Evolutionary conservation across 2,797 vertebrate species (phyloP), one percentile per base, ranked within the genome.

Genomic region (Spatula versicolor): DNA sequence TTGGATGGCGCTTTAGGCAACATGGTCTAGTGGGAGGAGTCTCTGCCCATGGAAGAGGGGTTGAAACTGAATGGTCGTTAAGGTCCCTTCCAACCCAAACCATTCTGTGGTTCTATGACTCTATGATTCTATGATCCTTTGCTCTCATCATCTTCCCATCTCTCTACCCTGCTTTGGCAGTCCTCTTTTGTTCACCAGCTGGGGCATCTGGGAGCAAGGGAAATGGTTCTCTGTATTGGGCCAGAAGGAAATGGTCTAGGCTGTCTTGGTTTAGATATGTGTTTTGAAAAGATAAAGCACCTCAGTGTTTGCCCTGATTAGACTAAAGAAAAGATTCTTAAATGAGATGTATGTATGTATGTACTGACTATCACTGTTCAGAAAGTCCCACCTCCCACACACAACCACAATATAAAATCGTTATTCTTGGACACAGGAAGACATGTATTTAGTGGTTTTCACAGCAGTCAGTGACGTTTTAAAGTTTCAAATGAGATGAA

Each of bases 181-280:
- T 13, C 37, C 0, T 1, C 33, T 73, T 66, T 9, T 19, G 39
- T 59, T 83, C 30, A 31, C 16, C 0, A 0, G 28, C 30, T n/a
- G 12, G 9, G 13, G 1, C 2, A 1, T 28, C 25, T 39, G 30
- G 43, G 26, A 66, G 13, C 46, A 58, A 80, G 13, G 28, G 46
- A 67, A 86, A 8, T 1, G 1, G 10, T 39, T 81, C 7, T 86
- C 19, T 13, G 63, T 11, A 16, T 11, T 75, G 56, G 6, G 4
- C 16, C 39, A 43, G 21, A 25, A 63, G 4, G 26, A 45, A 84
- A 72, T 0, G 3, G 21, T 48, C 23, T 37, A 75, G 39, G 12
- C 13, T 48, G 14, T 31, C 28, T 77, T 31, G 28, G 46, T 77
- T 91, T 26, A 67, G 55, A 3, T 7, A 52, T 25, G 9, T 12